Evolutionary conservation across 92 coral and sea anemone genomes (phyloP).

Genomic region (Galaxea fascicularis): DNA sequence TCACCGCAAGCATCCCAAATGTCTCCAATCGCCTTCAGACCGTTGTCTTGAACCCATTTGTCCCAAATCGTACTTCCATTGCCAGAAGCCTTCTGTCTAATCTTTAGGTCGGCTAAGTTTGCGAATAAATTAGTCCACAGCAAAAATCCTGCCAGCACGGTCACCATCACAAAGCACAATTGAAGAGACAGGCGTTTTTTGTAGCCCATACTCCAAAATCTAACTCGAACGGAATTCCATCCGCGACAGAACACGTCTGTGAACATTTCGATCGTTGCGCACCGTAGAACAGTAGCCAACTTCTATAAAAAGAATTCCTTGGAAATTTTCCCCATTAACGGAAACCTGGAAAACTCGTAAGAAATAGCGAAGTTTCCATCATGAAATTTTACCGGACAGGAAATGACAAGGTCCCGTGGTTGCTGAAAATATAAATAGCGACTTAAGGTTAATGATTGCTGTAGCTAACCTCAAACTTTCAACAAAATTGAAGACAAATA

Average conservation of each 20-base stretch:
- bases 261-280: constrained; percentile 13
- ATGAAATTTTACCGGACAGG: constrained; percentile 14
- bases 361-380: neutral
- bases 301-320: neutral
- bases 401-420: constrained; percentile 19
- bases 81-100: constrained; percentile 18
- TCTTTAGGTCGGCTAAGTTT: constrained; percentile 57
- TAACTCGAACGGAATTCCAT: constrained; percentile 52
- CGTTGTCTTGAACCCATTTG: constrained; percentile 53
- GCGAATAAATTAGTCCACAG: constrained; percentile 58
- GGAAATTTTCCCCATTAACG: neutral
- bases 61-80: constrained; percentile 59
- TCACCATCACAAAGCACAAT: constrained; percentile 28
- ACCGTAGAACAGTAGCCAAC: neutral
- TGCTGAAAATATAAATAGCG: neutral
- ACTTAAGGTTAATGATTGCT: constrained; percentile 13
- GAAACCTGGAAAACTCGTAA: neutral
- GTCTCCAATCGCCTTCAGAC: constrained; percentile 68
- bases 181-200: constrained; percentile 64
- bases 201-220: constrained; percentile 77
- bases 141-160: constrained; percentile 36
- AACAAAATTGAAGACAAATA: neutral
- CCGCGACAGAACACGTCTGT: constrained; percentile 29
- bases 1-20: constrained; percentile 69
- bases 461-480: neutral